Base-by-base conservation (phyloP, 2,888 invertebrate species). In the Agonopterix arenella region DNA sequence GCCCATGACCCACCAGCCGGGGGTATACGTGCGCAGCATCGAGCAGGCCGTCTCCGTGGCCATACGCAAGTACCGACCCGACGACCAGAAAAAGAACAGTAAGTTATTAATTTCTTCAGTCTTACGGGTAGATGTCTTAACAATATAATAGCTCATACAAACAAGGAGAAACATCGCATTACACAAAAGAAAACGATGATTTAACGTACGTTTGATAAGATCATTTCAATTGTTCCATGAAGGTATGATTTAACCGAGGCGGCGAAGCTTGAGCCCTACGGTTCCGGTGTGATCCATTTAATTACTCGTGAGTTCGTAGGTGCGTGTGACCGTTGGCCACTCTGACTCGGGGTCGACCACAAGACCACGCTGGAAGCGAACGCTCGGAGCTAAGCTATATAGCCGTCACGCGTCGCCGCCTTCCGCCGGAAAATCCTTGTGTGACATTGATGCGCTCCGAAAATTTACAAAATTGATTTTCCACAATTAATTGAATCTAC, bases 41-140 rank as follows among this genome's bases (percentile, higher is more conserved):
- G 95, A 96, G 76, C 96, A 96, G 80, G 93, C 94, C 11, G 94
- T 96, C 54, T 95, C 95, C 48, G 94, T 96, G 11, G 94, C 93
- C 66, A 95, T 96, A 62, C 91, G 94, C 66, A 95, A 95, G 75
- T 95, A 94, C 74, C 90, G 91, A 61, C 91, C 80, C n/a, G 81
- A 83, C 50, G 82, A 92, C 65, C 83, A 89, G 2, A 90, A 90
- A 59, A 88, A 80, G 62, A 84, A 89, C 61, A 76, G 91, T 90
- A 64, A 88, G 89, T 83, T 11, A 28, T 7, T 28, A 28, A 28
- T 28, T 7, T 28, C 28, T 5, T 28, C 5, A 28, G 7, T 28
- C 28, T 28, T 28, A 28, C 28, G 28, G 28, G 28, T 28, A 28
- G 28, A 28, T 18, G 18, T 18, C 18, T 18, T 18, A 4, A 18